Evolutionary conservation across 2,888 invertebrate genomes (phyloP).

Genomic region (Pheosia gnoma): DNA sequence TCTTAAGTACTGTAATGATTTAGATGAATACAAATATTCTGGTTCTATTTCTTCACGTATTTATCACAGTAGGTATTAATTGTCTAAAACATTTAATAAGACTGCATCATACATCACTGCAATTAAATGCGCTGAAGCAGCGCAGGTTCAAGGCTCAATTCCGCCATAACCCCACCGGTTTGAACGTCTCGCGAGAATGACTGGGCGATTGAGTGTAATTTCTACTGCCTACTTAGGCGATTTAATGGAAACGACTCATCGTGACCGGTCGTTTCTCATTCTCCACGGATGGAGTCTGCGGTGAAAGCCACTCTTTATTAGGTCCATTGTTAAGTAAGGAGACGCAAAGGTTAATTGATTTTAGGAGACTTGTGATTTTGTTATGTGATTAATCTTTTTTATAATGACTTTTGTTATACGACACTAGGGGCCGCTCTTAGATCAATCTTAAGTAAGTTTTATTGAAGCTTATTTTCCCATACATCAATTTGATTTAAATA

Average conservation of each 20-base stretch:
- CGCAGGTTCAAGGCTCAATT: too few species aligned
- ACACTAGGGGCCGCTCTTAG: too few species aligned
- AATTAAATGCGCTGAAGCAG: too few species aligned
- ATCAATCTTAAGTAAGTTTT: too few species aligned
- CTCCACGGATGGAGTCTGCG: not conserved
- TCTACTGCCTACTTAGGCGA: not conserved
- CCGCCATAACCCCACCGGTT: not conserved
- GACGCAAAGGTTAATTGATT: not conserved
- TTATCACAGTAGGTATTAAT: too few species aligned
- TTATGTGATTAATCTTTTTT: not conserved
- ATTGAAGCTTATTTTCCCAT: too few species aligned
- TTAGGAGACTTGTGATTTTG: not conserved
- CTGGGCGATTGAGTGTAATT: not conserved
- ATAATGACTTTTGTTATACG: not conserved
- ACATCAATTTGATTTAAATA: too few species aligned
- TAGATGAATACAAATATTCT: too few species aligned
- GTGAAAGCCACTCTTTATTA: not conserved
- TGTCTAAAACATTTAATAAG: too few species aligned
- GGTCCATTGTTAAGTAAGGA: not conserved
- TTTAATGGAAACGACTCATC: slow-evolving; percentile 1
- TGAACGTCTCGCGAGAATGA: not conserved
- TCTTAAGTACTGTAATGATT: too few species aligned
- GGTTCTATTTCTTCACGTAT: too few species aligned
- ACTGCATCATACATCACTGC: too few species aligned
- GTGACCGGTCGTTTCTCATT: not conserved